phyloP scores from a whole-genome alignment of 2,888 invertebrate genomes.

The Malthinus flaveolus region DNA sequence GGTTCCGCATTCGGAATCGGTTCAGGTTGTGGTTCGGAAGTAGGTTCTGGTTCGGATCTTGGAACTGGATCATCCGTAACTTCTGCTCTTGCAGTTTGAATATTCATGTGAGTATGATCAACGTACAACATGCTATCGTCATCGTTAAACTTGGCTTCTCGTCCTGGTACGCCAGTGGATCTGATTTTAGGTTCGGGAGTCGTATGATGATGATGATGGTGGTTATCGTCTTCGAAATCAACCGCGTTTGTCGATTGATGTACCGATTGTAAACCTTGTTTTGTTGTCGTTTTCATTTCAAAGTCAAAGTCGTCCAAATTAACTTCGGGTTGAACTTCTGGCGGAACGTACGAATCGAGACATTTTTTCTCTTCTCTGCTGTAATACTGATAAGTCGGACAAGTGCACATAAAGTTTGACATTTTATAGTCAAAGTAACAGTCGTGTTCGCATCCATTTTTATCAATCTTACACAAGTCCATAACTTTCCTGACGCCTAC shows the following conservation, averaged over 20 bases:
- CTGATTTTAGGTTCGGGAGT: not conserved
- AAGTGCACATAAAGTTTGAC: constrained; percentile 68
- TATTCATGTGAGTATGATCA: not conserved
- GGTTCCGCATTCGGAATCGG: constrained; percentile 38
- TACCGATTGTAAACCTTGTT: not conserved
- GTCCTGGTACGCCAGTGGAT: not conserved
- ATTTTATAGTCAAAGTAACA: constrained; percentile 67
- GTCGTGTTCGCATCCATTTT: constrained; percentile 65
- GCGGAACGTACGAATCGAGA: constrained; percentile 36
- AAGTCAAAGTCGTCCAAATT: constrained; percentile 30
- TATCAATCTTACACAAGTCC: constrained; percentile 66
- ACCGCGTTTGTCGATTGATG: not conserved
- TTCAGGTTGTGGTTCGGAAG: constrained; percentile 26
- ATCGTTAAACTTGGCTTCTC: constrained; percentile 1
- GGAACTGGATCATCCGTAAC: constrained; percentile 38
- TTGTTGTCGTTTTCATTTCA: constrained; percentile 17
- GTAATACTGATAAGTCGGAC: constrained; percentile 62
- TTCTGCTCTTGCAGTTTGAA: constrained; percentile 37
- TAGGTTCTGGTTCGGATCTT: constrained; percentile 32
- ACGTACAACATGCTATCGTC: not conserved
- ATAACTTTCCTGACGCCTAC: constrained; percentile 61
- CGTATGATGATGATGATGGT: not conserved
- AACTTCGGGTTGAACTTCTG: constrained; percentile 38
- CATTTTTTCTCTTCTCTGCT: constrained; percentile 56
- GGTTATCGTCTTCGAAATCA: constrained; percentile 17